phyloP scores from a whole-genome alignment of 2,888 invertebrate genomes.

The Syrphus vitripennis region DNA sequence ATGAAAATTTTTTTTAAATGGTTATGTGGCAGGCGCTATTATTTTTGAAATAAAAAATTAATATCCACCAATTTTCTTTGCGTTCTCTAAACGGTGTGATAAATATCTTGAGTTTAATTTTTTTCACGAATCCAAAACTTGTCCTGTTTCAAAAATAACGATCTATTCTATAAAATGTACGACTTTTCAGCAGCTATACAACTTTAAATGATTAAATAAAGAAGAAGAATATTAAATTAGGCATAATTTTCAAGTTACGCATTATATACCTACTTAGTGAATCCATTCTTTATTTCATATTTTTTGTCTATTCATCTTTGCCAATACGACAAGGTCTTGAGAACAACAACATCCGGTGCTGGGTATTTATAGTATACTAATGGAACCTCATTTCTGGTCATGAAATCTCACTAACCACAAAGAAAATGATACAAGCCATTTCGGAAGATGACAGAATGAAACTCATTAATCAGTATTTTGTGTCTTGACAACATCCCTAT shows the following conservation, averaged over 20 bases:
- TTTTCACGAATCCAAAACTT: too few relatives aligned
- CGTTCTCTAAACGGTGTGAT: too few relatives aligned
- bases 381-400: not conserved
- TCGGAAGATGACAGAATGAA: not conserved
- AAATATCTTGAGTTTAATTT: too few relatives aligned
- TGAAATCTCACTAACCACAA: not conserved
- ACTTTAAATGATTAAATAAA: not conserved
- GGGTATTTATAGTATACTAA: not conserved
- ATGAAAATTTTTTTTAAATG: too few relatives aligned
- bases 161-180: too few relatives aligned
- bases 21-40: too few relatives aligned
- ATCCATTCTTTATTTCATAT: not conserved
- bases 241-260: not conserved
- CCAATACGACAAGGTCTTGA: not conserved
- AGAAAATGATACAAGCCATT: not conserved
- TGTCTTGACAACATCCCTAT: not conserved
- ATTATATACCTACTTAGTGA: not conserved
- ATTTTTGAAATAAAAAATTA: too few relatives aligned
- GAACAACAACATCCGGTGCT: not conserved
- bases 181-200: too few relatives aligned
- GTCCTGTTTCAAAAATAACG: too few relatives aligned
- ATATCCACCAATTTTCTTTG: too few relatives aligned
- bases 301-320: not conserved
- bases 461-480: conserved; percentile 14
- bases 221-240: not conserved